phyloP scores from a whole-genome alignment of 1,140 invertebrate genomes.

The Pseudoatta argentina region DNA sequence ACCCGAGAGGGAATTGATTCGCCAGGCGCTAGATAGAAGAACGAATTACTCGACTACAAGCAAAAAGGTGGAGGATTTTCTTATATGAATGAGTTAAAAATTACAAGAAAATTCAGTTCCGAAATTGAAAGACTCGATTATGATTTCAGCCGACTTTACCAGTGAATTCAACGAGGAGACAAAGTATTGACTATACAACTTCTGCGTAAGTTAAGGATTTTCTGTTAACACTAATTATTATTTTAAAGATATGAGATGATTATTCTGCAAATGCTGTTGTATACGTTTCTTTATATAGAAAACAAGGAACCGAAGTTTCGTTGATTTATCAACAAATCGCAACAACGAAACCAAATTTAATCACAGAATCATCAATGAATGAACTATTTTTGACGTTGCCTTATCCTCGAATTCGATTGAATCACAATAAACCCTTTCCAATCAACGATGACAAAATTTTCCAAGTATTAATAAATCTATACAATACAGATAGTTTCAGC shows the following conservation, averaged over 20 bases:
- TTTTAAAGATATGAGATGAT: neutral
- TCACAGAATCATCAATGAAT: neutral
- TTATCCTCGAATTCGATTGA: neutral
- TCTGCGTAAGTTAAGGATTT: constrained; percentile 2
- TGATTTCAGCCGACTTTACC: constrained; percentile 4
- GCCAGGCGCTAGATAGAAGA: neutral
- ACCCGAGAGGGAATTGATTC: neutral
- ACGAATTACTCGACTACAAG: neutral
- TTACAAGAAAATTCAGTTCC: neutral
- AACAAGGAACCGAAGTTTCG: neutral
- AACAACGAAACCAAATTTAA: constrained; percentile 3
- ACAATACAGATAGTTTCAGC: too few species aligned
- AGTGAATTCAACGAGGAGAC: neutral
- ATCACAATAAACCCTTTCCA: neutral
- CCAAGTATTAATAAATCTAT: neutral
- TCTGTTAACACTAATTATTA: neutral
- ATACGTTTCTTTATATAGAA: neutral
- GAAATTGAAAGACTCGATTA: neutral
- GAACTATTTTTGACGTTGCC: neutral
- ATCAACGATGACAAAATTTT: neutral
- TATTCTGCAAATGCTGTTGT: neutral
- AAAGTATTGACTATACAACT: neutral
- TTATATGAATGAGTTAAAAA: too few species aligned
- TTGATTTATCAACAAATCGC: neutral
- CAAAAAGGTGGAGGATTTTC: constrained; percentile 24